These are phyloP conservation scores for Bubo bubo DNA, from an alignment of 2,113 vertebrate genomes.

Conservation along the genomic window DNA sequence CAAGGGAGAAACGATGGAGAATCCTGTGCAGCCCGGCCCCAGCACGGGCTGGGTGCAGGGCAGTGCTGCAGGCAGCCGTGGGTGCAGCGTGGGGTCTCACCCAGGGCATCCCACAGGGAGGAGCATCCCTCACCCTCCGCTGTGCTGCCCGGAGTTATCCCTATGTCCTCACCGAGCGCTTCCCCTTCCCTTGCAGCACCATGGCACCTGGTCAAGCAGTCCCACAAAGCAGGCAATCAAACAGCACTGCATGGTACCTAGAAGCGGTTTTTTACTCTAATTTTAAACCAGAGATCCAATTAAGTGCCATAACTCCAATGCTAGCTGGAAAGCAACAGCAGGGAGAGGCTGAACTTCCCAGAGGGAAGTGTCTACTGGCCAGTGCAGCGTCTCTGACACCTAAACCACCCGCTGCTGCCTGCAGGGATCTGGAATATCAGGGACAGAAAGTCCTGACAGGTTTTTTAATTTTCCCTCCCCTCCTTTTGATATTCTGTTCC, in stretches of 20 bases:
- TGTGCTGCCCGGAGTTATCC: background rate
- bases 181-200: background rate
- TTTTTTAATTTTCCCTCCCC: background rate
- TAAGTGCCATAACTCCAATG: background rate
- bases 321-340: background rate
- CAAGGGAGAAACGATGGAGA: background rate
- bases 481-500: background rate
- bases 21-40: background rate
- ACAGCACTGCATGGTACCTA: background rate
- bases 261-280: background rate
- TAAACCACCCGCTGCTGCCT: background rate
- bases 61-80: background rate
- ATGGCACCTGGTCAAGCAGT: background rate
- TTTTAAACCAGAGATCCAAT: background rate
- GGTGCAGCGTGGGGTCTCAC: background rate
- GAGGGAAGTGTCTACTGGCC: background rate
- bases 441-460: background rate
- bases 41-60: background rate
- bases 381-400: background rate
- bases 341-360: background rate
- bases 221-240: background rate
- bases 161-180: background rate
- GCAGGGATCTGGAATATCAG: background rate
- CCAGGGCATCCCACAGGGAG: background rate
- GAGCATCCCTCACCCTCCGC: background rate